Evolutionary conservation across 2,888 invertebrate genomes (phyloP).

Genomic region (Nomada fabriciana): DNA sequence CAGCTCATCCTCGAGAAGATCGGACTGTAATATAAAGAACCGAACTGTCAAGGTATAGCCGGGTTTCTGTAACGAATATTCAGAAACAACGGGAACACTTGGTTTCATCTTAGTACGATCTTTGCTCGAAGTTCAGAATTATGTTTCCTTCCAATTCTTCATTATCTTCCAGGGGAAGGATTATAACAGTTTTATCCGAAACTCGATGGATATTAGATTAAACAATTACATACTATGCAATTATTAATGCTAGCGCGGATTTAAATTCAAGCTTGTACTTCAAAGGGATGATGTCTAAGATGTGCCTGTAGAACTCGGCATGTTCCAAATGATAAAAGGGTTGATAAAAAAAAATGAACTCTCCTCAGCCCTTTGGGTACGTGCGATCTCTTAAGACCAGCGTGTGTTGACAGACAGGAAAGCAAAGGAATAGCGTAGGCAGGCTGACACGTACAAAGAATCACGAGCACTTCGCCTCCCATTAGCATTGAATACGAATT

Average conservation of each 20-base stretch:
- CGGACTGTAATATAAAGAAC: conserved; percentile 30
- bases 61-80: neutral
- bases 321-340: neutral
- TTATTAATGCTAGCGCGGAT: no score
- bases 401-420: conserved; percentile 13
- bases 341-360: no score
- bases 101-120: no score
- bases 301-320: neutral
- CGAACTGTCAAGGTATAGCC: neutral
- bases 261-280: neutral
- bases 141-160: neutral
- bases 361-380: neutral
- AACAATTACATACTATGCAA: no score
- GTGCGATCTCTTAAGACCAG: neutral
- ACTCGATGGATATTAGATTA: no score
- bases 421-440: conserved; percentile 61
- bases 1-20: conserved; percentile 3
- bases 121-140: neutral
- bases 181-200: no score
- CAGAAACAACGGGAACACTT: neutral
- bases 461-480: conserved; percentile 67
- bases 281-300: no score
- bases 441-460: conserved; percentile 61
- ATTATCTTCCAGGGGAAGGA: neutral
- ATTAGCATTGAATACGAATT: conserved; percentile 73